Evolutionary conservation across 2,888 invertebrate genomes (phyloP).

Genomic region (Prosapia bicincta): DNA sequence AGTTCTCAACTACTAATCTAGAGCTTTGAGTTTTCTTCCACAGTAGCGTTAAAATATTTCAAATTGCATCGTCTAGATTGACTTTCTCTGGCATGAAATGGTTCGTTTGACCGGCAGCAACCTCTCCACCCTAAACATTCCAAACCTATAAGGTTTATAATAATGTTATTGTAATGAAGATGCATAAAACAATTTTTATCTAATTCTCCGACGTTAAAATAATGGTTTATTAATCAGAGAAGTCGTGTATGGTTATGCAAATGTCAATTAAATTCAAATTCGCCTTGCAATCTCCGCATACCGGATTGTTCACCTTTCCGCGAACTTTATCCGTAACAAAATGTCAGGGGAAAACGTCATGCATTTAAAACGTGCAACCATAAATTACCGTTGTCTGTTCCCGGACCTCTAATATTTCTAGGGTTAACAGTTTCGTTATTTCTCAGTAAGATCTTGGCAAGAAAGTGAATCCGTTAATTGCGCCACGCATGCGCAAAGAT

Average conservation of each 20-base stretch:
- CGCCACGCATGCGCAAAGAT: background rate
- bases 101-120: too few species aligned
- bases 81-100: too few species aligned
- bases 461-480: background rate
- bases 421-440: background rate
- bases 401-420: background rate
- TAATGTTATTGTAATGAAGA: too few species aligned
- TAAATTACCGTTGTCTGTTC: background rate
- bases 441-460: background rate
- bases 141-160: too few species aligned
- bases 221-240: background rate
- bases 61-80: too few species aligned
- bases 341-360: background rate
- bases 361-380: too few species aligned
- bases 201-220: too few species aligned
- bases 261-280: background rate
- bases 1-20: too few species aligned
- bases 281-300: background rate
- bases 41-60: too few species aligned
- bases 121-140: too few species aligned
- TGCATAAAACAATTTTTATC: too few species aligned
- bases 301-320: background rate
- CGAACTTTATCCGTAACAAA: background rate
- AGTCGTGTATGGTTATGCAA: background rate
- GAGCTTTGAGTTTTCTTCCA: too few species aligned